These are phyloP conservation scores for Xiphophorus couchianus DNA, from an alignment of 2,113 vertebrate species.

Conservation along the genomic window DNA sequence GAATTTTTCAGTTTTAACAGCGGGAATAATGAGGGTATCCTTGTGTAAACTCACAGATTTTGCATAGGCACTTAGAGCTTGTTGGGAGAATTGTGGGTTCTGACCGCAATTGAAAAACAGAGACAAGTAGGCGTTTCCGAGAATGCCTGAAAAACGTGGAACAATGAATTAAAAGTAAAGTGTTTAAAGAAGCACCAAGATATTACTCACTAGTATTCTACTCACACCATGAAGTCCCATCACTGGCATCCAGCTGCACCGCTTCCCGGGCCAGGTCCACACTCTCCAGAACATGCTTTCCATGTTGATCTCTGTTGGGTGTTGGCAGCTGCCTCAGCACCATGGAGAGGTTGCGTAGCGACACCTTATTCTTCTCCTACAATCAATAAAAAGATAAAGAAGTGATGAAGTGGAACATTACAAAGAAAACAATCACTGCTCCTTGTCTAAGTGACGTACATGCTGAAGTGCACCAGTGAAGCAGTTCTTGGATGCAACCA, in stretches of 20 bases:
- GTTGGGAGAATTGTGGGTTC: constrained; percentile 89
- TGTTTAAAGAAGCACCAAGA: no score
- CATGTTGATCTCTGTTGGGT: constrained; percentile 66
- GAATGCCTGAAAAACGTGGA: constrained; percentile 80
- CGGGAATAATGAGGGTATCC: not conserved
- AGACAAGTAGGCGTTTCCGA: constrained; percentile 90
- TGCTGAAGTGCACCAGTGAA: constrained; percentile 89
- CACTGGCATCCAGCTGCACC: constrained; percentile 86
- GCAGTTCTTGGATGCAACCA: constrained; percentile 86
- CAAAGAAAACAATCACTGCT: not conserved
- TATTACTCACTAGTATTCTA: constrained; percentile 30
- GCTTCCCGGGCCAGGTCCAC: constrained; percentile 87
- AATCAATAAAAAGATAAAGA: not conserved
- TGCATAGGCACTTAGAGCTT: constrained; percentile 88
- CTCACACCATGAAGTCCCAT: constrained; percentile 95
- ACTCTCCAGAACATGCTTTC: constrained; percentile 85
- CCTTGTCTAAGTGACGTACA: constrained; percentile 39
- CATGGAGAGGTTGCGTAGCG: constrained; percentile 90
- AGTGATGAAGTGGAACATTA: not conserved
- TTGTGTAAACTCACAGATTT: constrained; percentile 84
- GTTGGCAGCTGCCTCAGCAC: constrained; percentile 86
- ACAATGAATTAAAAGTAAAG: not conserved
- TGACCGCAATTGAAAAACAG: constrained; percentile 90
- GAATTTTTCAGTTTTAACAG: no score
- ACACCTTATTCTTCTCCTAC: constrained; percentile 90